Conservation (phyloP, 30 jellyfish, hydroid and myxozoan genomes). For the Chrysaora quinquecirrha region DNA sequence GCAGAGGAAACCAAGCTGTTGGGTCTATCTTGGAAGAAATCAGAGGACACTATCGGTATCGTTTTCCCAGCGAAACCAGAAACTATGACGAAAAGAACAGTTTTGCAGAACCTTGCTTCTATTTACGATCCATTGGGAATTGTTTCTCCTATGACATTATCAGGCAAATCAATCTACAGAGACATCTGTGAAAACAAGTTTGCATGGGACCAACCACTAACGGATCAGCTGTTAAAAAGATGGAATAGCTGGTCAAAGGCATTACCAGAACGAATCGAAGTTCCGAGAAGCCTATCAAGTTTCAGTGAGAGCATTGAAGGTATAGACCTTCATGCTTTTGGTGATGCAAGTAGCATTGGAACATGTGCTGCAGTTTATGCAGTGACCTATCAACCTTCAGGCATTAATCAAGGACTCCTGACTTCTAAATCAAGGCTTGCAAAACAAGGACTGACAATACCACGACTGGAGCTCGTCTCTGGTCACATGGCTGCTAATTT, state of each 20-base stretch:
- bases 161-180: slow-evolving; percentile 5
- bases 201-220: slow-evolving; percentile 36
- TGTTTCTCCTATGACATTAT: slow-evolving; percentile 12
- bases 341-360: too few species aligned
- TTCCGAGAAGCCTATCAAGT: neutral
- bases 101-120: neutral
- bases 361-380: too few species aligned
- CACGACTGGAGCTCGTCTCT: too few species aligned
- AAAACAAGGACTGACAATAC: too few species aligned
- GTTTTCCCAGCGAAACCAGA: slow-evolving; percentile 17
- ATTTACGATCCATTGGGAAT: slow-evolving; percentile 59
- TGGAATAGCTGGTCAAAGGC: neutral
- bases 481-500: too few species aligned
- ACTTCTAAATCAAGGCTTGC: too few species aligned
- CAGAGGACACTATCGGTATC: slow-evolving; percentile 45
- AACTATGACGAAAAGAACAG: neutral
- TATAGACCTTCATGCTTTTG: neutral
- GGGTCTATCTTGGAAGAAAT: neutral
- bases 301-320: neutral
- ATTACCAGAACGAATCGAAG: neutral
- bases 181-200: slow-evolving; percentile 15
- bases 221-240: neutral
- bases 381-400: too few species aligned
- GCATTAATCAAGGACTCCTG: too few species aligned
- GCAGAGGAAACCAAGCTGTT: neutral